phyloP scores from a whole-genome alignment of 2,113 vertebrate species.

The Corythaixoides concolor region DNA sequence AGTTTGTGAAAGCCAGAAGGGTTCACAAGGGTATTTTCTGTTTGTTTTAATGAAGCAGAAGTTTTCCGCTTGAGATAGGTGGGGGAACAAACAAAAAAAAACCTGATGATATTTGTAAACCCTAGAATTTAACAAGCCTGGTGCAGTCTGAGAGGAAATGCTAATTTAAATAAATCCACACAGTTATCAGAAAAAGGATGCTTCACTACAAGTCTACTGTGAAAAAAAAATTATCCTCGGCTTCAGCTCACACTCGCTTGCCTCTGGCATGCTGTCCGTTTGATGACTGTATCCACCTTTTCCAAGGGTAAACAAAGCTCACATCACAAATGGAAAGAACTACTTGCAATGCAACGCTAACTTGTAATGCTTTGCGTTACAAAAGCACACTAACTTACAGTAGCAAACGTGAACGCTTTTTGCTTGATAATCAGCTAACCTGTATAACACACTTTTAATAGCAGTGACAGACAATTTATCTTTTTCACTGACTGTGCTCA shows the following conservation, averaged over 20 bases:
- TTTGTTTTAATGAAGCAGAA: neutral
- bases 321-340: neutral
- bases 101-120: neutral
- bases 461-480: neutral
- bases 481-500: neutral
- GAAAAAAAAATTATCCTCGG: neutral
- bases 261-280: neutral
- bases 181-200: neutral
- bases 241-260: neutral
- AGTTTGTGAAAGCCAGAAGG: neutral
- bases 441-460: too few species aligned
- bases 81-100: neutral
- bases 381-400: neutral
- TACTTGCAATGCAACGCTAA: neutral
- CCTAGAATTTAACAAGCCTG: neutral
- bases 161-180: neutral
- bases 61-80: neutral
- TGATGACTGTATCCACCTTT: neutral
- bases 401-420: neutral
- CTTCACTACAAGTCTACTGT: rapidly evolving
- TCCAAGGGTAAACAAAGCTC: neutral
- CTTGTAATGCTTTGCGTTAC: neutral
- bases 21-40: neutral
- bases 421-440: neutral
- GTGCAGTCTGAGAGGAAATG: neutral